Evolutionary conservation across 2,797 vertebrate species (phyloP).

Genomic region (Cyclura pinguis): DNA sequence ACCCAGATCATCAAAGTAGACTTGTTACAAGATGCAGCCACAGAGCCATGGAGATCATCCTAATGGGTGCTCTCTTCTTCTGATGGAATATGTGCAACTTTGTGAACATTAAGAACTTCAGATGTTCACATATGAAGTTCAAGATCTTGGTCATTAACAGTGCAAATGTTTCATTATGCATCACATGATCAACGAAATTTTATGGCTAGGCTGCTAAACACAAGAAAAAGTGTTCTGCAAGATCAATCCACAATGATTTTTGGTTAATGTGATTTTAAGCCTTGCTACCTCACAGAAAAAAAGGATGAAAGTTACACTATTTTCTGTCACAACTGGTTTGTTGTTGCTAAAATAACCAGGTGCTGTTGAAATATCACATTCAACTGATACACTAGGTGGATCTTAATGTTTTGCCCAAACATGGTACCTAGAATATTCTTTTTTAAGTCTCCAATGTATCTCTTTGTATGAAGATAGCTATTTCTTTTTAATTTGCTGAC

Average conservation of each 20-base stretch:
- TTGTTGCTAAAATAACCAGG: not conserved
- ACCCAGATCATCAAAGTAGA: not conserved
- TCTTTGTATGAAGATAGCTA: conserved; percentile 31
- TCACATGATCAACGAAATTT: not conserved
- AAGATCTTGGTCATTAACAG: not conserved
- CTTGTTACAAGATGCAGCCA: not conserved
- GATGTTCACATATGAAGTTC: not conserved
- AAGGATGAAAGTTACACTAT: not conserved
- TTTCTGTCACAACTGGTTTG: not conserved
- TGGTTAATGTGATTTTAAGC: not conserved
- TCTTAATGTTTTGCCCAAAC: conserved; percentile 1
- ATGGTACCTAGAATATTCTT: conserved; percentile 40
- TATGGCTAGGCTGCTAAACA: not conserved
- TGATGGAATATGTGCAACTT: not conserved
- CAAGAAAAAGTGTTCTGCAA: not conserved
- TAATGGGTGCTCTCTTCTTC: not conserved
- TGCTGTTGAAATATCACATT: not conserved
- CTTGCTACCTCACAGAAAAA: not conserved
- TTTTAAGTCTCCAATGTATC: conserved; percentile 5
- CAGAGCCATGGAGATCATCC: not conserved
- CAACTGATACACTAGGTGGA: conserved; percentile 32
- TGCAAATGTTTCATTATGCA: not conserved
- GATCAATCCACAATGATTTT: not conserved
- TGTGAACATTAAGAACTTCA: not conserved
- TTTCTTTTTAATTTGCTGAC: not conserved